Conservation (phyloP, 2,888 invertebrate genomes). For the Entomobrya multifasciata region DNA sequence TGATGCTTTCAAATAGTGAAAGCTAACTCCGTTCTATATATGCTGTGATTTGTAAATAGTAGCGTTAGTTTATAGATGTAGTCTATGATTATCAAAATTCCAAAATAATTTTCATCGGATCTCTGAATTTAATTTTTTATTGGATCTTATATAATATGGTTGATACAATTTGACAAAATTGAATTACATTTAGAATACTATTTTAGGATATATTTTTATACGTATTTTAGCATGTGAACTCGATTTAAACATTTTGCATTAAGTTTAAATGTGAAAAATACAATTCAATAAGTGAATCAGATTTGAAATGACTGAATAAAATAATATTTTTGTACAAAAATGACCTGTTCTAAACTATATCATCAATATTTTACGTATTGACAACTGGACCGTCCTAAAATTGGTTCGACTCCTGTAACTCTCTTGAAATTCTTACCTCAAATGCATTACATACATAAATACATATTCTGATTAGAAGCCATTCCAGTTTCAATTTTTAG, state of each 20-base stretch:
- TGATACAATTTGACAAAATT: background rate
- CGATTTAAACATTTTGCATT: background rate
- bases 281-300: background rate
- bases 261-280: background rate
- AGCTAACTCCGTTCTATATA: background rate
- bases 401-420: too few relatives aligned
- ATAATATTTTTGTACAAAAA: slow-evolving; percentile 11
- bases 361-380: too few relatives aligned
- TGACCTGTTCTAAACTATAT: too few relatives aligned
- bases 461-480: too few relatives aligned
- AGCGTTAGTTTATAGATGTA: slow-evolving; percentile 20
- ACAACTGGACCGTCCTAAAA: too few relatives aligned
- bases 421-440: too few relatives aligned
- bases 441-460: too few relatives aligned
- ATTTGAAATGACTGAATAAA: too few relatives aligned
- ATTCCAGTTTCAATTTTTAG: too few relatives aligned
- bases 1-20: background rate
- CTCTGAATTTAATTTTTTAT: background rate
- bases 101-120: slow-evolving; percentile 6
- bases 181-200: background rate
- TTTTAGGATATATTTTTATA: background rate
- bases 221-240: background rate
- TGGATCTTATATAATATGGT: background rate
- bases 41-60: slow-evolving; percentile 60
- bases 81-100: background rate